Conservation (phyloP, 2,113 vertebrate genomes). For the Thinocorus orbignyianus region DNA sequence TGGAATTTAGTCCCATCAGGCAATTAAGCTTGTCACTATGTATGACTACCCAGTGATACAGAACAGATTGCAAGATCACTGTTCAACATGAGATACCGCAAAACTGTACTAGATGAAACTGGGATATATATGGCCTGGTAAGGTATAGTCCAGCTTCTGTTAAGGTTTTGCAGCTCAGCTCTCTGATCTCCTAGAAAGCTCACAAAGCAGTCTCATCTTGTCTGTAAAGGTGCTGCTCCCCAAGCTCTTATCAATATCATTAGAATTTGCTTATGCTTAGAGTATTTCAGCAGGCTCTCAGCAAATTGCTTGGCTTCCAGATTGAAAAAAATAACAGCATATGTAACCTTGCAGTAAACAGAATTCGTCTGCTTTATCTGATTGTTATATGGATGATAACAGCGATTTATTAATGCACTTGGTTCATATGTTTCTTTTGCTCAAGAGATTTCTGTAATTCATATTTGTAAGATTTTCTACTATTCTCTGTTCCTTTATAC, state of each 20-base stretch:
- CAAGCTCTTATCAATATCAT: neutral
- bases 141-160: neutral
- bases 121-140: neutral
- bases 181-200: neutral
- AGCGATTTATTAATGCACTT: neutral
- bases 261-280: neutral
- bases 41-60: neutral
- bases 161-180: neutral
- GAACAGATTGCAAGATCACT: neutral
- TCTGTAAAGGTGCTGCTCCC: neutral
- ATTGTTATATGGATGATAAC: neutral
- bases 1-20: neutral
- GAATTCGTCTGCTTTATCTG: neutral
- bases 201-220: neutral
- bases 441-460: constrained; percentile 2
- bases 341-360: neutral
- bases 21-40: neutral
- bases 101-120: neutral
- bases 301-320: neutral
- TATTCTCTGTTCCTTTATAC: neutral
- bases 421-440: neutral
- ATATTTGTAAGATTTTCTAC: neutral
- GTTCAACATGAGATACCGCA: neutral
- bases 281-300: neutral
- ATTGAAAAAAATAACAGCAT: neutral